Conservation (phyloP, 2,113 vertebrate genomes). For the Grammomys dolichurus region DNA sequence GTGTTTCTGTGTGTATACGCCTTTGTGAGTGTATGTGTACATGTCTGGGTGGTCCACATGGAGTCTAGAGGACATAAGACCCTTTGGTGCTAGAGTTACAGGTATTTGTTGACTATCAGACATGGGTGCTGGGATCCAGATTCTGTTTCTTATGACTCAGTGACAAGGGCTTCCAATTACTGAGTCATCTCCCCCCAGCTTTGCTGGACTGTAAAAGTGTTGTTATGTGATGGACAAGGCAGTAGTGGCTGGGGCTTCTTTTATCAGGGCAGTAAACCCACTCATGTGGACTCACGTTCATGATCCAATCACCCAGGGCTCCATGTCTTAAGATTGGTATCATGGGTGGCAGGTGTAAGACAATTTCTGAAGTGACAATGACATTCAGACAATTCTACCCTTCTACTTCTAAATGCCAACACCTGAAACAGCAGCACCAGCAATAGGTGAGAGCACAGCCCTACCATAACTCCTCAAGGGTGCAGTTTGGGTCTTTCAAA, state of each 20-base stretch:
- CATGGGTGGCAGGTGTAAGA: background rate
- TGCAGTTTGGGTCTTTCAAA: background rate
- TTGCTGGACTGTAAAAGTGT: background rate
- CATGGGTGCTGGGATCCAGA: background rate
- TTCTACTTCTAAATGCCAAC: background rate
- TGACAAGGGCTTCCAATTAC: background rate
- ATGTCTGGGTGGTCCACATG: background rate
- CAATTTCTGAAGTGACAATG: background rate
- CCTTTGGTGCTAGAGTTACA: background rate
- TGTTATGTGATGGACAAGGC: background rate
- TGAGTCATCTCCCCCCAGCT: background rate
- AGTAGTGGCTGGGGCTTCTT: background rate
- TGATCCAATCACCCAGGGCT: no score
- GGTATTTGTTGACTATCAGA: background rate
- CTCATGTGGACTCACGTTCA: no score
- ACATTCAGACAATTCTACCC: background rate
- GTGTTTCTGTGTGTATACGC: background rate
- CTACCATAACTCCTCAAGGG: background rate
- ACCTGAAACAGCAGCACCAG: background rate
- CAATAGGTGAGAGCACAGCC: background rate
- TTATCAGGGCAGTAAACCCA: no score
- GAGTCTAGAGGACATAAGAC: background rate
- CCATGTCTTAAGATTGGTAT: background rate
- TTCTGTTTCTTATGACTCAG: background rate
- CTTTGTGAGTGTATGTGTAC: background rate